Conservation (phyloP, 2,113 vertebrate genomes). For the Scalopus aquaticus region DNA sequence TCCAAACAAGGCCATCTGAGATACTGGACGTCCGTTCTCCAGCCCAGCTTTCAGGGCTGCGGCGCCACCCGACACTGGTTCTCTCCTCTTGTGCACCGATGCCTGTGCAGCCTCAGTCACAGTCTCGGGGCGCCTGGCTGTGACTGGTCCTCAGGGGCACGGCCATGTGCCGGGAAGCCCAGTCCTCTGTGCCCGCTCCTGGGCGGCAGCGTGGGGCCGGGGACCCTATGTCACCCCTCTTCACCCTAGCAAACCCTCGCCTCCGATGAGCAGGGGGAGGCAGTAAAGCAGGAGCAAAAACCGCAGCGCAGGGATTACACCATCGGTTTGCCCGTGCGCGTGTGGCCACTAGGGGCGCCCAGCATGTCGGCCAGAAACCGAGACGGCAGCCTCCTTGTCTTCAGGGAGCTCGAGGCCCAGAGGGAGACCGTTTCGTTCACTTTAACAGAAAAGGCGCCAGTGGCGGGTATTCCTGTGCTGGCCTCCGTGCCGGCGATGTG, state of each 20-base stretch:
- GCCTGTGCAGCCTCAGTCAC: rapidly evolving
- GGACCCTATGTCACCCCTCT: neutral
- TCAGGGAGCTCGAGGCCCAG: neutral
- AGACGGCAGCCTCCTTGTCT: neutral
- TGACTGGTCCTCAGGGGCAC: neutral
- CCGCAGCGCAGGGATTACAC: neutral
- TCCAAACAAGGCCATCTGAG: neutral
- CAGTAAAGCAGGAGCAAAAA: neutral
- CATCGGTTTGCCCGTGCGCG: too few relatives aligned
- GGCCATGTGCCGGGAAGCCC: neutral
- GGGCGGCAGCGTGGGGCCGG: neutral
- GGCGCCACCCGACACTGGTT: too few relatives aligned
- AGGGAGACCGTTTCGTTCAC: neutral
- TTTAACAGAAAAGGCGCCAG: neutral
- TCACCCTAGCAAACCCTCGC: neutral
- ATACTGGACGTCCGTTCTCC: rapidly evolving
- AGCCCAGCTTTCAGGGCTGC: neutral
- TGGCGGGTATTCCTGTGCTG: too few relatives aligned
- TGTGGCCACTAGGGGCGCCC: too few relatives aligned
- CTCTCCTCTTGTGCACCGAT: neutral
- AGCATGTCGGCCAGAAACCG: too few relatives aligned
- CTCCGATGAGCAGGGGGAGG: neutral
- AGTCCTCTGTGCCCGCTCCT: too few relatives aligned
- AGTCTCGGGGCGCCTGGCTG: neutral
- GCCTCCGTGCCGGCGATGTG: too few relatives aligned